Base-by-base conservation (phyloP, 2,888 invertebrate species). In the Dioctria linearis region DNA sequence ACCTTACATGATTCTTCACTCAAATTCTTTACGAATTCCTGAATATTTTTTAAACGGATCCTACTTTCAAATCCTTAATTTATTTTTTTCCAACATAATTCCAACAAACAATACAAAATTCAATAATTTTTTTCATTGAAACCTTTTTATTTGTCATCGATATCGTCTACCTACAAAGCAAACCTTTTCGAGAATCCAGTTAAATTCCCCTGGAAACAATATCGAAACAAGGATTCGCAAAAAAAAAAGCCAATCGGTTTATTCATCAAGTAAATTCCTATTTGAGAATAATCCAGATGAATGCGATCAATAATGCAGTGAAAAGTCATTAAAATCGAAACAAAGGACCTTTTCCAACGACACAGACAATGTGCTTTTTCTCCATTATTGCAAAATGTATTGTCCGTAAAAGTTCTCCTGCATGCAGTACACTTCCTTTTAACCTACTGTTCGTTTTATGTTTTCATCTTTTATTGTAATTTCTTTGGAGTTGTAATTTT, bases 401-500 rank as follows among this genome's bases (percentile, higher is more conserved):
- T 59, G 61, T 59, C 43, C 43, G 25, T 59, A 59, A 42, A 75
- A 43, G 40, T 75, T 57, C 43, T 42, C 59, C 42, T 6, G 57
- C 61, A 75, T 75, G 75, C 61, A 75, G 71, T 59, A 13, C 75
- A 57, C 61, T 75, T 75, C 75, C 75, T 42, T 25, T 75, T 75
- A 75, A 61, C 59, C 59, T 43, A 75, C 75, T 75, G 75, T 75
- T 75, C 75, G 59, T 61, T 59, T 59, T 59, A 61, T 59, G 61
- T 75, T 43, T 75, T 61, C 65, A 75, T 75, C 59, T 75, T 75
- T 75, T 75, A 59, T 75, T 75, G 43, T 59, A 75, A 43, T 75
- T 75, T 61, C 43, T 75, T 75, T 75, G 61, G 75, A 75, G 42
- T 75, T 75, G 75, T 59, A 75, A 75, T 75, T 75, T 75, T 75